Percentiles rank a stretch among this genome's conserved stretches.
phyloP scores from a whole-genome alignment of 2,888 invertebrate species.

The Lamproptera curius region DNA sequence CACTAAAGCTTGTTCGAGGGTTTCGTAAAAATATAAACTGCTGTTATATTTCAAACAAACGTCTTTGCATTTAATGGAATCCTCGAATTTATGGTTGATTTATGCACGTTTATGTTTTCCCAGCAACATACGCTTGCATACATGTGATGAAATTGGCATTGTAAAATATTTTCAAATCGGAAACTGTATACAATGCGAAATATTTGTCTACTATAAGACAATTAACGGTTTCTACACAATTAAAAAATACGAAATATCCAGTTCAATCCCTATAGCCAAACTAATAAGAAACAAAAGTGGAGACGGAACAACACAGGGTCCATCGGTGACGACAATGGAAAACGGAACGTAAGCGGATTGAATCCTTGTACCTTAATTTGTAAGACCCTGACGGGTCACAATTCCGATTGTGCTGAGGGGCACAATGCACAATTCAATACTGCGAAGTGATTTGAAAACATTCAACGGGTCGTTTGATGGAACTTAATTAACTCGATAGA shows the following conservation, averaged over 20 bases:
- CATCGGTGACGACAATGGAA: constrained; percentile 15
- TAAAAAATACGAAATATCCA: no score
- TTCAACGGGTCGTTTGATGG: constrained; percentile 13
- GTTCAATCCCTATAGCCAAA: no score
- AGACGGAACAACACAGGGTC: constrained; percentile 3
- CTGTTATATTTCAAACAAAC: constrained; percentile 14
- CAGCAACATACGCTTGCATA: no score
- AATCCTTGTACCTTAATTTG: constrained; percentile 21
- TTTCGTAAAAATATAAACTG: constrained; percentile 16
- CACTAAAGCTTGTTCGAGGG: constrained; percentile 16
- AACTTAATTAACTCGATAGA: constrained; percentile 14
- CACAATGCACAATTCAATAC: constrained; percentile 27
- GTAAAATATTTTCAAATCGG: no score
- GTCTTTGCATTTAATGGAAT: constrained; percentile 12
- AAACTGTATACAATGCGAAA: no score
- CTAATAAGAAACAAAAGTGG: no score
- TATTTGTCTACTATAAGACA: no score
- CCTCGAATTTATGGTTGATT: constrained; percentile 3
- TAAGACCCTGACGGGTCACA: constrained; percentile 14
- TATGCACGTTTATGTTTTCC: constrained; percentile 9
- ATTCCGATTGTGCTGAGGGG: constrained; percentile 26
- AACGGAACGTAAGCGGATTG: constrained; percentile 18
- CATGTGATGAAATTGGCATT: no score
- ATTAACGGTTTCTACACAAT: no score
- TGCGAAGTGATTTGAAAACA: constrained; percentile 27